Percentiles rank a stretch among this genome's conserved stretches.
phyloP scores from a whole-genome alignment of 2,888 invertebrate species.

The Diplolepis rosae region DNA sequence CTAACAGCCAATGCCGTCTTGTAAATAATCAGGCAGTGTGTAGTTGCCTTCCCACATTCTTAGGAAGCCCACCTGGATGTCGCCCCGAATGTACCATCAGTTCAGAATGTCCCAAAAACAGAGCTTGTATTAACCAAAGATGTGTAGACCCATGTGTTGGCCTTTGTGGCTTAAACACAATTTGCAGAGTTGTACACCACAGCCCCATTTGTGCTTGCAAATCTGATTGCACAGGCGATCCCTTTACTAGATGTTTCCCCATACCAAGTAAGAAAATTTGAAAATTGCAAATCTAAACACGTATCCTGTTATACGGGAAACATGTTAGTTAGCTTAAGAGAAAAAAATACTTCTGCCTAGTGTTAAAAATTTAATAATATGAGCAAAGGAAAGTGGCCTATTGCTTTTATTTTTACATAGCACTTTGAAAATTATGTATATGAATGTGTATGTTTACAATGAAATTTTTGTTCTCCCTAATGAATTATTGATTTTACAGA shows the following conservation, averaged over 20 bases:
- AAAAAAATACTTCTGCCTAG: conserved; percentile 7
- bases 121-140: conserved; percentile 84
- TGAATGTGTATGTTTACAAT: background rate
- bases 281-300: conserved; percentile 3
- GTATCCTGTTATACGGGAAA: background rate
- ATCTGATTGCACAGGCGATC: conserved; percentile 80
- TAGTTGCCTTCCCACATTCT: conserved; percentile 80
- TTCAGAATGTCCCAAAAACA: conserved; percentile 81
- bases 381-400: background rate
- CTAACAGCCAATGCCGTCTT: conserved; percentile 80
- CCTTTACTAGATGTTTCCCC: conserved; percentile 78
- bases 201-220: conserved; percentile 83
- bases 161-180: conserved; percentile 81
- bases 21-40: conserved; percentile 81
- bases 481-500: conserved; percentile 10
- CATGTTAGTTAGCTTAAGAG: conserved; percentile 6
- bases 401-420: conserved; percentile 5
- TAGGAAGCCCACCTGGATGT: conserved; percentile 82
- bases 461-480: background rate
- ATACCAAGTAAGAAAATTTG: conserved; percentile 65
- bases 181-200: conserved; percentile 83
- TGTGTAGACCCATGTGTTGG: conserved; percentile 85
- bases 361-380: background rate
- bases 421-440: background rate
- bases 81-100: conserved; percentile 83